Percentiles rank a stretch among this genome's conserved stretches.
These are phyloP conservation scores for Anguilla obscura DNA, from an alignment of 2,797 vertebrate species.

Conservation along the genomic window DNA sequence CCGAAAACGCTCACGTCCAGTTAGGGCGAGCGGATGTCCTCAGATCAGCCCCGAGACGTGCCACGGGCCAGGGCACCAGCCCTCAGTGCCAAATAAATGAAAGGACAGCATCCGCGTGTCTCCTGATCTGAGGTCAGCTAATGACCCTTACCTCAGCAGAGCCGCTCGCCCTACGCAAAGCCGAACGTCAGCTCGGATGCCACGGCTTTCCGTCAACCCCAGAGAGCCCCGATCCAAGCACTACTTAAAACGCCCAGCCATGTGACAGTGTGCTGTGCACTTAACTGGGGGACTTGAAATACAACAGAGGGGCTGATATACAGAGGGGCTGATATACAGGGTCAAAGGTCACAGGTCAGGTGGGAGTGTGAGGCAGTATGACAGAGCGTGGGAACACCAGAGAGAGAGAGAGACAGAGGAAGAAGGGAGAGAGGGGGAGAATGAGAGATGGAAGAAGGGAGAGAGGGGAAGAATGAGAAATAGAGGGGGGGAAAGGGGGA, in stretches of 20 bases:
- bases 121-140: neutral
- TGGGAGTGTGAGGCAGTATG: too few relatives aligned
- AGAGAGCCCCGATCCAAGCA: neutral
- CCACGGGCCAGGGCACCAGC: neutral
- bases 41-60: neutral
- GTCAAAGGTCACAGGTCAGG: too few relatives aligned
- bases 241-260: neutral
- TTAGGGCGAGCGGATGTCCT: neutral
- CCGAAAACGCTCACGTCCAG: neutral
- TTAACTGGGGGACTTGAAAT: neutral
- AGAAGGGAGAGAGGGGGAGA: neutral
- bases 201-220: neutral
- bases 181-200: too few relatives aligned
- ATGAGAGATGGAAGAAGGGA: too few relatives aligned
- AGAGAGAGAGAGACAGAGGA: too few relatives aligned
- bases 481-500: neutral
- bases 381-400: too few relatives aligned
- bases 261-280: neutral
- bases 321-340: too few relatives aligned
- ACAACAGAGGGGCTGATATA: neutral
- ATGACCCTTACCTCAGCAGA: neutral
- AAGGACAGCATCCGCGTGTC: neutral
- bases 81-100: neutral
- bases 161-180: neutral
- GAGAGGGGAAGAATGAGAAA: neutral